A percentile compares a stretch with the other conserved stretches of the same genome.
phyloP scores from a whole-genome alignment of 92 coral and sea anemone genomes.

The Zoanthus sansibaricus region DNA sequence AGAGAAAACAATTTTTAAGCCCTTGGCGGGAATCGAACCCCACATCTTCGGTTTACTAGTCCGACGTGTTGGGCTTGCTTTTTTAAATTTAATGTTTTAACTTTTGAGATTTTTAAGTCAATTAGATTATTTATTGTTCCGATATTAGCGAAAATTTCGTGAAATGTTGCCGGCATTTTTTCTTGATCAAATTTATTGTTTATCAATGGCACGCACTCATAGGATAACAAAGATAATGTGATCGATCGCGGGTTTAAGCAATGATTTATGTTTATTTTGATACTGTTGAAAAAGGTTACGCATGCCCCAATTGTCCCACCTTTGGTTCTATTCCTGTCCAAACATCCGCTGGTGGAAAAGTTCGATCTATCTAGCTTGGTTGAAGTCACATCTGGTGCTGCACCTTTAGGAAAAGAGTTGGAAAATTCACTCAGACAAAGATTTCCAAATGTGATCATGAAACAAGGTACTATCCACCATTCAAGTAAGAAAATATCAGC shows the following conservation, averaged over 20 bases:
- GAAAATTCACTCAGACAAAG: slow-evolving; percentile 60
- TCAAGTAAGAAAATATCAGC: background rate
- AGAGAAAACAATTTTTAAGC: no score
- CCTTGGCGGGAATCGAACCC: no score
- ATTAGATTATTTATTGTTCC: no score
- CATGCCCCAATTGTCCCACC: slow-evolving; percentile 81
- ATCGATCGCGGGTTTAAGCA: background rate
- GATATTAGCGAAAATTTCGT: no score
- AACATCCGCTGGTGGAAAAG: slow-evolving; percentile 73
- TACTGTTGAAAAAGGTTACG: slow-evolving; percentile 60
- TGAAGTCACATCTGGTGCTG: slow-evolving; percentile 69
- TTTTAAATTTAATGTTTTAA: no score
- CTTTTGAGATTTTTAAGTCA: no score
- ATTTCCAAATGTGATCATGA: slow-evolving; percentile 47
- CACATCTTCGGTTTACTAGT: no score
- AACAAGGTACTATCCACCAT: slow-evolving; percentile 8
- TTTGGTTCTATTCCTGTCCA: slow-evolving; percentile 73
- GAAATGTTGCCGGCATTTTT: no score
- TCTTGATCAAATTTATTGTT: no score
- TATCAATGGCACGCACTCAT: background rate
- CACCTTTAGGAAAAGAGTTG: slow-evolving; percentile 73
- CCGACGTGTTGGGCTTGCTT: no score
- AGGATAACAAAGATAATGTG: background rate
- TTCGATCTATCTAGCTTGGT: slow-evolving; percentile 71
- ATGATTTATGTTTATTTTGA: background rate